phyloP scores from a whole-genome alignment of 2,113 vertebrate species.

The Gymnogyps californianus region DNA sequence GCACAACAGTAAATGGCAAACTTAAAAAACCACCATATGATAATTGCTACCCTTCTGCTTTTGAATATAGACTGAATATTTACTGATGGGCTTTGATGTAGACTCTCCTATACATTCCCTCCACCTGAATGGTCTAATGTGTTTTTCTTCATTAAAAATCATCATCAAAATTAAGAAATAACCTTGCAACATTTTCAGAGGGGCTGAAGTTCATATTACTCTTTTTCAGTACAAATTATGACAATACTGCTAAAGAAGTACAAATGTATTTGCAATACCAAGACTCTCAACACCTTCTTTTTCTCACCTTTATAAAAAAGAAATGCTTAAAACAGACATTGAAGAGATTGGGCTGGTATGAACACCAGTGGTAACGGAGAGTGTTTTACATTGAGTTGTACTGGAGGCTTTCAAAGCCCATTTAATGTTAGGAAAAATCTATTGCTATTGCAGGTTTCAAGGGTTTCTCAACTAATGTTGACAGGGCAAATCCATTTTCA shows the following conservation, averaged over 20 bases:
- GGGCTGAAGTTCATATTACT: neutral
- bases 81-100: neutral
- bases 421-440: neutral
- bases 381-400: neutral
- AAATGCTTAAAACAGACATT: neutral
- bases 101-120: neutral
- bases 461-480: neutral
- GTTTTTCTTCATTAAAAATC: neutral
- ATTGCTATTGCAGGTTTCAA: neutral
- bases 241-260: neutral
- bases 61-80: neutral
- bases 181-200: neutral
- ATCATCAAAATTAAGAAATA: neutral
- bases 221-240: neutral
- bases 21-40: neutral
- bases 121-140: neutral
- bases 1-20: neutral
- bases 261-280: neutral
- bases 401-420: neutral
- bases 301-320: neutral
- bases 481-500: constrained; percentile 6
- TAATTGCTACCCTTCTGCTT: neutral
- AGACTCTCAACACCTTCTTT: neutral
- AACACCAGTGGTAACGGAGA: neutral
- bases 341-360: neutral